These are phyloP conservation scores for Agapornis canus DNA, from an alignment of 2,797 vertebrate genomes.

Conservation along the genomic window DNA sequence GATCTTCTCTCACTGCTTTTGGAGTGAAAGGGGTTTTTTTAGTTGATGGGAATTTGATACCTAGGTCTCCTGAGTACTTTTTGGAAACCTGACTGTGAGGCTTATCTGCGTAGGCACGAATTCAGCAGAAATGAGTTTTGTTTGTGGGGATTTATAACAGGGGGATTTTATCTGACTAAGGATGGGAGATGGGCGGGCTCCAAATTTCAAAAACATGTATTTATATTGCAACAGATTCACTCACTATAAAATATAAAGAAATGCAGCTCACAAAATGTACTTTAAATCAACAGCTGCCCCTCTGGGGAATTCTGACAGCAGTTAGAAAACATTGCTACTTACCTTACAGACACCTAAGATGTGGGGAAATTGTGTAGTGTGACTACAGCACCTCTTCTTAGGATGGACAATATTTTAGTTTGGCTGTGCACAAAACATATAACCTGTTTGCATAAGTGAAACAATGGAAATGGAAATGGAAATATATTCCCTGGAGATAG, in stretches of 20 bases:
- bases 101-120: slow-evolving; percentile 25
- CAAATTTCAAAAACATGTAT: neutral
- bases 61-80: neutral
- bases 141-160: neutral
- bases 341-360: neutral
- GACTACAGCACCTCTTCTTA: neutral
- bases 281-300: neutral
- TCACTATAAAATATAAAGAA: neutral
- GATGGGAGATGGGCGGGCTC: neutral
- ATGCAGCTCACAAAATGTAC: neutral
- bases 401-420: neutral
- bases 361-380: neutral
- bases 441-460: neutral
- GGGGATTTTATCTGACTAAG: neutral
- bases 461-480: neutral
- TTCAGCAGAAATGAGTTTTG: neutral
- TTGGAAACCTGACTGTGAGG: neutral
- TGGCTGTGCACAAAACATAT: accelerated
- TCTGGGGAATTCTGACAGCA: neutral
- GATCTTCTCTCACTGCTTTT: slow-evolving; percentile 38
- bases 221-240: neutral
- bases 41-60: slow-evolving; percentile 37
- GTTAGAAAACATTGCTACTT: neutral
- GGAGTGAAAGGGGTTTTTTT: slow-evolving; percentile 25
- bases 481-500: neutral